Conservation (phyloP, 1,140 invertebrate species). For the Heliothis virescens region DNA sequence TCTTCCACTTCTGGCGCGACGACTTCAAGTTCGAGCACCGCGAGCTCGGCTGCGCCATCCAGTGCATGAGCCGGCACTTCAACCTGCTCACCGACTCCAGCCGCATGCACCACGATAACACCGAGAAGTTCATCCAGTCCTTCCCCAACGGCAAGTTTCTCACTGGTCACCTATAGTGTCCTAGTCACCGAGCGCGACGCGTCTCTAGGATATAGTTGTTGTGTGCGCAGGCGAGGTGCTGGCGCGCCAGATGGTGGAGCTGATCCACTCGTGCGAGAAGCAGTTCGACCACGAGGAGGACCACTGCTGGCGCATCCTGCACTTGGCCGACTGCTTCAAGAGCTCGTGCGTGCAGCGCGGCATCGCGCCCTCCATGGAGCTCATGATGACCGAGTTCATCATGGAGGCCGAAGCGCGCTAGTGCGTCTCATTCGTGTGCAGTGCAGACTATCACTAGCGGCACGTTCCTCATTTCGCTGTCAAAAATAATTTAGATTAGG, state of each 20-base stretch:
- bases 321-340: constrained; percentile 80
- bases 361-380: constrained; percentile 78
- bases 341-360: constrained; percentile 59
- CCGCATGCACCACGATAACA: constrained; percentile 81
- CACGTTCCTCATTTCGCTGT: too few relatives aligned
- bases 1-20: constrained; percentile 82
- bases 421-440: not conserved
- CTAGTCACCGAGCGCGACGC: not conserved
- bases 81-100: constrained; percentile 77
- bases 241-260: constrained; percentile 70
- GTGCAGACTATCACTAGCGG: not conserved
- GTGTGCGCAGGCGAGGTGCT: constrained; percentile 68
- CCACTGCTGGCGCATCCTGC: constrained; percentile 80
- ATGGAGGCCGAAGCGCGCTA: constrained; percentile 70
- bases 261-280: constrained; percentile 78
- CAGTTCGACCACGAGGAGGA: constrained; percentile 67
- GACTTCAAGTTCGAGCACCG: constrained; percentile 81
- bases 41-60: constrained; percentile 80
- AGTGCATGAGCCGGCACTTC: constrained; percentile 78
- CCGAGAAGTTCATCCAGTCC: constrained; percentile 75
- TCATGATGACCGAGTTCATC: constrained; percentile 79
- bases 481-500: too few relatives aligned
- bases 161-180: not conserved
- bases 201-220: not conserved
- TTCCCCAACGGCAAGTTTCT: constrained; percentile 74